These are phyloP conservation scores for Xanthia togata DNA, from an alignment of 2,888 invertebrate genomes.

Conservation along the genomic window DNA sequence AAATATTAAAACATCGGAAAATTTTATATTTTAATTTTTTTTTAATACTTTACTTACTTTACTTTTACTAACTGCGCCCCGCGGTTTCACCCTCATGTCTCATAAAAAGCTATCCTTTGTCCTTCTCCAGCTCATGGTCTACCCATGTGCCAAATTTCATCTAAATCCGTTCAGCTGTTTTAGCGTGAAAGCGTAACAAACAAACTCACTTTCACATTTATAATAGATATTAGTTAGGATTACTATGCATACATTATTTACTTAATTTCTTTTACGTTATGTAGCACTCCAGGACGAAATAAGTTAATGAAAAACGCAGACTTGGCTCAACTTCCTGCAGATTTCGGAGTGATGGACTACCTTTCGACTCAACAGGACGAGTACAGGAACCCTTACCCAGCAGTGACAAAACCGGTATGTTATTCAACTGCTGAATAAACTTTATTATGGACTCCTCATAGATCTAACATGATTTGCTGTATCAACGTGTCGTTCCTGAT, in stretches of 20 bases:
- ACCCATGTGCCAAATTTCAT: too few relatives aligned
- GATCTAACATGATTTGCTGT: not conserved
- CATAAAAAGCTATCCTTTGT: too few relatives aligned
- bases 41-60: too few relatives aligned
- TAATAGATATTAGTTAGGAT: too few relatives aligned
- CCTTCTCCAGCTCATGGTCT: too few relatives aligned
- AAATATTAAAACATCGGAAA: too few relatives aligned
- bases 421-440: not conserved
- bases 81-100: too few relatives aligned
- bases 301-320: slow-evolving; percentile 84
- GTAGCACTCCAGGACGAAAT: slow-evolving; percentile 85
- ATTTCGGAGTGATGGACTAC: slow-evolving; percentile 87
- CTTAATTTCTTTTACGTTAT: not conserved
- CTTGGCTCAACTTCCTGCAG: slow-evolving; percentile 81
- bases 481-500: not conserved
- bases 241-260: not conserved
- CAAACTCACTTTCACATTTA: too few relatives aligned
- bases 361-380: slow-evolving; percentile 88
- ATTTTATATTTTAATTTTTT: too few relatives aligned
- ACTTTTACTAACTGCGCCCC: too few relatives aligned
- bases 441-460: not conserved
- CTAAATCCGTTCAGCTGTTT: too few relatives aligned
- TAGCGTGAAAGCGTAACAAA: too few relatives aligned
- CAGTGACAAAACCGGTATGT: slow-evolving; percentile 85
- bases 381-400: slow-evolving; percentile 87